These are phyloP conservation scores for Standfussiana lucernea DNA, from an alignment of 2,888 invertebrate species.

Conservation along the genomic window DNA sequence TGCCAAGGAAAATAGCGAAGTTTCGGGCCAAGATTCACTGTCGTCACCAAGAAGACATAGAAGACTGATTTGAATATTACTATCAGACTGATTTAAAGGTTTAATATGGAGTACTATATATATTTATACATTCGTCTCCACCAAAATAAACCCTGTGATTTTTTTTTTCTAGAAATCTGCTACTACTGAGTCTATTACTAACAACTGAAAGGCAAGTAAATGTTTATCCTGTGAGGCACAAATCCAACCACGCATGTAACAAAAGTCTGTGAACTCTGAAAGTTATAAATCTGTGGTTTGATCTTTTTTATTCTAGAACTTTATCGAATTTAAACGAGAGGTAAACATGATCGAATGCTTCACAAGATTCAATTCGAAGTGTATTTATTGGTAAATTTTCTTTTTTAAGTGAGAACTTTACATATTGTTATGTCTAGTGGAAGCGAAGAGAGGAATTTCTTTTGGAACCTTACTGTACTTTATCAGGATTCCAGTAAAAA, in stretches of 20 bases:
- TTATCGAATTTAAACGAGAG: slow-evolving; percentile 51
- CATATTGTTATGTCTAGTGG: slow-evolving; percentile 7
- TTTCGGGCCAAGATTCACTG: no score
- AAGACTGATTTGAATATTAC: no score
- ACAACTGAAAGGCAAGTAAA: slow-evolving; percentile 3
- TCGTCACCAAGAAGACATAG: no score
- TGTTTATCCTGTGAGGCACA: slow-evolving; percentile 19
- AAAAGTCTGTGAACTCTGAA: slow-evolving; percentile 8
- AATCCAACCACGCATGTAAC: slow-evolving; percentile 12
- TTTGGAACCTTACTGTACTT: background rate
- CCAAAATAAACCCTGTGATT: no score
- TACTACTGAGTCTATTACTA: background rate
- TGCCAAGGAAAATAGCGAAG: no score
- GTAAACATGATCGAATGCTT: slow-evolving; percentile 50
- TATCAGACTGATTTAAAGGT: no score
- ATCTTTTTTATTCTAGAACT: slow-evolving; percentile 52
- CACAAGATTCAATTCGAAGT: slow-evolving; percentile 37
- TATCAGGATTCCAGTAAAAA: no score
- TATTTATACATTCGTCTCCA: no score
- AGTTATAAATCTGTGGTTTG: slow-evolving; percentile 27
- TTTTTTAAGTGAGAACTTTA: slow-evolving; percentile 35
- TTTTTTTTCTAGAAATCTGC: background rate
- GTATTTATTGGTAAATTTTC: slow-evolving; percentile 44
- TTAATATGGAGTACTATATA: no score
- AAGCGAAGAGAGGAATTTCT: background rate